Base-by-base conservation (phyloP, 2,797 vertebrate species). In the Pangasius krempfi region DNA sequence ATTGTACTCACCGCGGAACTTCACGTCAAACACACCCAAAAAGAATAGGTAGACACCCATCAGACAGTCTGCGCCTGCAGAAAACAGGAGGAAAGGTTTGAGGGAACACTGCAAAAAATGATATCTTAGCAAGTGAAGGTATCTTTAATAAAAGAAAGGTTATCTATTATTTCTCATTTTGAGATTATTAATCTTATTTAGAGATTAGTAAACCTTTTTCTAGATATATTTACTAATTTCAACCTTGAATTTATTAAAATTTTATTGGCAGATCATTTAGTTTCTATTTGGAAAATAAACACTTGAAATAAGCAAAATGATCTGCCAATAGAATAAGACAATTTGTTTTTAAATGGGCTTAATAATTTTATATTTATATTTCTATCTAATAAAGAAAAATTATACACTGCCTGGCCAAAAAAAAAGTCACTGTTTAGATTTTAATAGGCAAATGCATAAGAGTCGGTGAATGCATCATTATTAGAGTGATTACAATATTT, bases 1-100 rank as follows among this genome's bases (percentile, higher is more conserved):
- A 92, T 97, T 96, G 92, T 97, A 96, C 85, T 97, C 94, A 0
- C 96, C 95, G 0, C 93, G 92, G 70, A 97, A 97, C 91, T 97
- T 97, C 22, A 97, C 90, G 86, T 97, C 96, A 66, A 95, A 97
- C 87, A 96, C 92, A 0, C 96, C 96, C 16, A 96, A 88, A 30
- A 97, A 97, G 88, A 97, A 96, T 27, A 97, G 94, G 82, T 97
- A 98, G 40, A 97, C 90, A 0, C 95, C 96, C 96, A 97, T 97
- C 90, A 97, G 95, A 92, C 94, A 96, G 93, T 97, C 96, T n/a
- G 96, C 96, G 95, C 94, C 96, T 98, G 91, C 56, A 62, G 50
- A 56, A 10, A 56, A 54, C 52, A 80, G 30, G 8, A 56, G 16
- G 20, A 80, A 56, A 22, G 1, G 20, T 22, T 81, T 73, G 37